Evolutionary conservation across 2,888 invertebrate species (phyloP), one percentile per base, ranked within the genome.

Genomic region (Copidosoma aretas): DNA sequence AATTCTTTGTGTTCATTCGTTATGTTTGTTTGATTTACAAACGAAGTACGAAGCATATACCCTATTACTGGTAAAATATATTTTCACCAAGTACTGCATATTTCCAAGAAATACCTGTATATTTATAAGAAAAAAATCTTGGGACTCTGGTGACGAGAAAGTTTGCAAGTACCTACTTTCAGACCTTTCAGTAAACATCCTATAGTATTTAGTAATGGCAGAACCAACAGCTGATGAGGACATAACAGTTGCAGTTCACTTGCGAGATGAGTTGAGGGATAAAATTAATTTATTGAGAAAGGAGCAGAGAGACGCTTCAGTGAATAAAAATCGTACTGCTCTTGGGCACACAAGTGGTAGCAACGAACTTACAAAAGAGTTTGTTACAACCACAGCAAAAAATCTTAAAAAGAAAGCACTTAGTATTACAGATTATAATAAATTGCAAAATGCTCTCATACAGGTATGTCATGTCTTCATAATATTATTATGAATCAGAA

Each of bases 361-460:
- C 43, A 63, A 74, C 43, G 56, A 39, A 25, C 80, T 75, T 56
- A 75, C 74, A 0, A 14, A 71, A 15, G 73, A 78, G 15, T 75
- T 77, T 54, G 73, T 83, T 8, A 41, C 59, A 4, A 54, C 66
- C n/a, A 74, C 75, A 25, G 78, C 77, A 3, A 76, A 64, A 60
- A 72, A 72, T 10, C 71, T 83, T 3, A 78, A 73, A 32, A 81
- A 76, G 61, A 80, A 78, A 65, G 14, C 76, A 1, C 71, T 83
- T 19, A 52, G 67, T 1, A 57, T 75, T 1, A 62, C 77, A 21
- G 78, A 80, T 25, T 83, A 83, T 57, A 70, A 68, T 41, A 72
- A 76, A 52, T 73, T 83, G n/a, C 80, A 81, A 72, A 80, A 77
- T 73, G 79, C 80, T 43, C 74, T 83, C 12, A 73, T 82, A 54